A percentile compares a stretch with the other conserved stretches of the same genome.
phyloP scores from a whole-genome alignment of 2,888 invertebrate genomes.

The Nipponacmea schrenckii region DNA sequence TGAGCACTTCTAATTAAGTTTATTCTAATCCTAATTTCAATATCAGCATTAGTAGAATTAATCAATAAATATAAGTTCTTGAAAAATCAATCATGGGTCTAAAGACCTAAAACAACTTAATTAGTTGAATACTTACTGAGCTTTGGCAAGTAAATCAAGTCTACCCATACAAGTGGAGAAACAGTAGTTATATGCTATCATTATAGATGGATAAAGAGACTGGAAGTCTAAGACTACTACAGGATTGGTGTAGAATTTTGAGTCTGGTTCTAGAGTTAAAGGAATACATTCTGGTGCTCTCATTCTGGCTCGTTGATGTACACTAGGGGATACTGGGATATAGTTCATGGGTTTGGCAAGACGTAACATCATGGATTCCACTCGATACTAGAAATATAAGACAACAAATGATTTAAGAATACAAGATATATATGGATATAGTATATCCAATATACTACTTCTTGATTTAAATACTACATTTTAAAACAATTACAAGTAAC shows the following conservation, averaged over 20 bases:
- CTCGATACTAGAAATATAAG: constrained; percentile 73
- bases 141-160: constrained; percentile 79
- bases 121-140: constrained; percentile 43
- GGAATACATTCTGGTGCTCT: constrained; percentile 74
- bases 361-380: constrained; percentile 97
- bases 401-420: not conserved
- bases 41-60: no score
- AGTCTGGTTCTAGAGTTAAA: constrained; percentile 92
- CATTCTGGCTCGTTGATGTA: constrained; percentile 81
- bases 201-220: constrained; percentile 98
- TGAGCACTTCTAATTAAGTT: no score
- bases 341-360: constrained; percentile 88
- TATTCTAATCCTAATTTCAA: no score
- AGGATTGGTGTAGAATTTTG: constrained; percentile 89
- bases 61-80: no score
- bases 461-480: no score
- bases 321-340: constrained; percentile 89
- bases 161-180: constrained; percentile 96
- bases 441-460: no score
- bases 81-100: no score
- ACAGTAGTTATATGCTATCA: constrained; percentile 99
- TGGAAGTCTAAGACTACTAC: constrained; percentile 98
- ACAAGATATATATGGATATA: no score
- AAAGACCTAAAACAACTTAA: no score
- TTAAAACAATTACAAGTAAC: no score